phyloP scores from a whole-genome alignment of 2,888 invertebrate genomes.

The Conus canariensis region DNA sequence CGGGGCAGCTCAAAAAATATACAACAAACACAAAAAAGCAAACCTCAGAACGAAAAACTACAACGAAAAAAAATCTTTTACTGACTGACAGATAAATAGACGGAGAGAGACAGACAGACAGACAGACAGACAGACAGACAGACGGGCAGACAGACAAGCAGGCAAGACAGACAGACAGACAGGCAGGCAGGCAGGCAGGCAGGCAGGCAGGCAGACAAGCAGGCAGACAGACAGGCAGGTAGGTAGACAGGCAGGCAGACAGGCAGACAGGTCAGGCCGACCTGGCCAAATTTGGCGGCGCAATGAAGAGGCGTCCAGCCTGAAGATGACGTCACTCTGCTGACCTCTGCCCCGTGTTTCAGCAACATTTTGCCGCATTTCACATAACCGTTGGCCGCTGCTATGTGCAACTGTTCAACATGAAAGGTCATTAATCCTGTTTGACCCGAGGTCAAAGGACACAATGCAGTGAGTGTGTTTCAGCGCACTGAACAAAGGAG shows the following conservation, averaged over 20 bases:
- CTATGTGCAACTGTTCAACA: constrained; percentile 64
- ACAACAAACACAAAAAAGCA: background rate
- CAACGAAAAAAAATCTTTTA: background rate
- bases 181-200: background rate
- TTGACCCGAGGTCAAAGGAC: no score
- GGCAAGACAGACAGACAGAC: background rate
- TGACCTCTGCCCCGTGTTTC: constrained; percentile 60
- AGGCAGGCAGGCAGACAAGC: background rate
- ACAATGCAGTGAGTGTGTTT: no score
- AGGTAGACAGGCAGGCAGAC: background rate
- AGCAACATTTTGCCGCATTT: constrained; percentile 61
- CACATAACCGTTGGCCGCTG: constrained; percentile 68
- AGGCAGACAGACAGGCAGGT: background rate
- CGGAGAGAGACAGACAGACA: background rate
- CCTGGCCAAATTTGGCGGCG: constrained; percentile 70
- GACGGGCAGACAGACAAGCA: background rate
- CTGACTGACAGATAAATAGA: background rate
- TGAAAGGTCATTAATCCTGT: background rate
- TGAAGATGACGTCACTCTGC: constrained; percentile 47
- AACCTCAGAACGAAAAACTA: background rate
- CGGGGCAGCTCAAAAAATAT: no score
- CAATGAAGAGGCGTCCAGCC: constrained; percentile 71
- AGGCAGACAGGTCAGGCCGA: constrained; percentile 36
- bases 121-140: background rate
- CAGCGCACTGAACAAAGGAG: background rate